Conservation (phyloP, 2,113 vertebrate species). For the Engraulis encrasicolus region DNA sequence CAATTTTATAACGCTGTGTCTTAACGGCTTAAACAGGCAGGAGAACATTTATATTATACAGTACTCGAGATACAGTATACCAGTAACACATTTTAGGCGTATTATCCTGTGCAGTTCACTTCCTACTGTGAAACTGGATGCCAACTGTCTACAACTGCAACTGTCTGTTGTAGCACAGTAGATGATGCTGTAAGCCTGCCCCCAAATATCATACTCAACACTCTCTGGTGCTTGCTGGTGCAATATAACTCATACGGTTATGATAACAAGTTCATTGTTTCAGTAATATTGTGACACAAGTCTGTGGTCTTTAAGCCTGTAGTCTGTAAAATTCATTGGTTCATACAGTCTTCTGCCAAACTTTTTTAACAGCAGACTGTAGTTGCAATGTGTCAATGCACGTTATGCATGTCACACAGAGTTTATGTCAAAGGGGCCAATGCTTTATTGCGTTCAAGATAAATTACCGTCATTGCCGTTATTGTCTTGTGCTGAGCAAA, state of each 20-base stretch:
- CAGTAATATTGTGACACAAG: not conserved
- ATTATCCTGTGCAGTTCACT: not conserved
- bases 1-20: too few species aligned
- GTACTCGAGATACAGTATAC: not conserved
- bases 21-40: too few species aligned
- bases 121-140: not conserved
- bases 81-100: not conserved
- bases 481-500: not conserved
- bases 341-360: conserved; percentile 14
- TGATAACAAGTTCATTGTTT: not conserved
- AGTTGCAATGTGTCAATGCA: not conserved
- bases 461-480: conserved; percentile 10
- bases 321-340: not conserved
- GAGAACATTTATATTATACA: not conserved
- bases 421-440: conserved; percentile 33
- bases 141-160: too few species aligned
- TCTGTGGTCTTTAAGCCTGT: too few species aligned
- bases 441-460: not conserved
- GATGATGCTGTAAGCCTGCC: not conserved
- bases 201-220: not conserved
- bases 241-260: not conserved
- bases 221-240: not conserved
- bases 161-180: too few species aligned
- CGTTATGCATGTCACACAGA: not conserved
- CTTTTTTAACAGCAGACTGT: conserved; percentile 19